A percentile compares a stretch with the other conserved stretches of the same genome.
phyloP scores from a whole-genome alignment of 2,797 vertebrate genomes.

The Enteromius anoplus region DNA sequence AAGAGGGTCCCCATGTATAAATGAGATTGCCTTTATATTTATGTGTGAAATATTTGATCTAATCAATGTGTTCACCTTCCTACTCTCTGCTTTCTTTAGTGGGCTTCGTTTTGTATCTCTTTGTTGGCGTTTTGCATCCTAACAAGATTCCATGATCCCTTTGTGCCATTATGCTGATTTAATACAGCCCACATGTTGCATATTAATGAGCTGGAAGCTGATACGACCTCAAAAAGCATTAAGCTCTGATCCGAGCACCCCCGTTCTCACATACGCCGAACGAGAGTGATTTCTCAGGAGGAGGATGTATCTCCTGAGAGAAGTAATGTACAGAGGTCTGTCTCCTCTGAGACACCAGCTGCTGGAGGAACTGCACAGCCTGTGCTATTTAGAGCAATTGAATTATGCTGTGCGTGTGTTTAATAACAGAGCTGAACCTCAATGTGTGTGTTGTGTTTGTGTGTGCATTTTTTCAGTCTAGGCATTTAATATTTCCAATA shows the following conservation, averaged over 20 bases:
- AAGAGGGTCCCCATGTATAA: background rate
- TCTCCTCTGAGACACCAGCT: constrained; percentile 29
- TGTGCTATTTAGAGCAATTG: constrained; percentile 39
- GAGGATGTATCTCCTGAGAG: constrained; percentile 12
- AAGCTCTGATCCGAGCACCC: constrained; percentile 3
- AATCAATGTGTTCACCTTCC: background rate
- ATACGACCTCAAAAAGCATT: constrained; percentile 26
- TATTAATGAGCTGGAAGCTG: constrained; percentile 33
- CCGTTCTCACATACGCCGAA: background rate
- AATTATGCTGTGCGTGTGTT: constrained; percentile 21
- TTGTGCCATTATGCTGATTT: constrained; percentile 35
- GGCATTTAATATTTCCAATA: background rate
- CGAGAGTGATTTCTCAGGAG: constrained; percentile 44
- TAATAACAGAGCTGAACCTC: background rate
- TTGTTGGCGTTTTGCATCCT: constrained; percentile 39
- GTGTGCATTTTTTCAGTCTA: background rate
- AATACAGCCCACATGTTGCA: constrained; percentile 12
- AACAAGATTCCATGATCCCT: constrained; percentile 35
- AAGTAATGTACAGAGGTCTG: constrained; percentile 40
- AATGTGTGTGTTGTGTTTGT: constrained; percentile 21
- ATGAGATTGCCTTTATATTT: background rate
- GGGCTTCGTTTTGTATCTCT: constrained; percentile 25
- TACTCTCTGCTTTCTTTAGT: background rate
- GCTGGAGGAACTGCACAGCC: constrained; percentile 16
- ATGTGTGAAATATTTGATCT: background rate